These are phyloP conservation scores for Papilio demoleus DNA, from an alignment of 2,888 invertebrate genomes.

Conservation along the genomic window DNA sequence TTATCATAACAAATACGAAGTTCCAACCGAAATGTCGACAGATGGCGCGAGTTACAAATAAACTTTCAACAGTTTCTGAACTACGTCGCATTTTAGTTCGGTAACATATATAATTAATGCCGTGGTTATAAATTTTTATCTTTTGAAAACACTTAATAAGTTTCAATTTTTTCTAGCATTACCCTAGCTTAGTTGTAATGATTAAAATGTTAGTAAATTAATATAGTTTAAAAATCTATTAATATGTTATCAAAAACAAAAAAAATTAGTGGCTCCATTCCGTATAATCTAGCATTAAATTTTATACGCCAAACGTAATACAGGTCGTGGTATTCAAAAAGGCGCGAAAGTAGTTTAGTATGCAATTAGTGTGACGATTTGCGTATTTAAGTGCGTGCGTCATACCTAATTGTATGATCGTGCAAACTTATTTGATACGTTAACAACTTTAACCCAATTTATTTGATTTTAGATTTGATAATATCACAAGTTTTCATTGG, in stretches of 20 bases:
- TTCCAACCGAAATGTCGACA: conserved; percentile 15
- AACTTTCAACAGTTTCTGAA: conserved; percentile 20
- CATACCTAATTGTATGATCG: not conserved
- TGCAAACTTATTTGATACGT: not conserved
- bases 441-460: not conserved
- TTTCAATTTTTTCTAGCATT: too few species aligned
- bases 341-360: conserved; percentile 5
- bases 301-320: not conserved
- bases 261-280: too few species aligned
- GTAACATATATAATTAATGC: not conserved
- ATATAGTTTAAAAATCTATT: too few species aligned
- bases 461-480: too few species aligned
- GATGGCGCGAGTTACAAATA: conserved; percentile 13
- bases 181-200: too few species aligned
- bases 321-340: not conserved
- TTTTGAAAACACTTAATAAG: too few species aligned
- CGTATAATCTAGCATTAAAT: too few species aligned
- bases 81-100: not conserved
- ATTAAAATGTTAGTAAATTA: too few species aligned
- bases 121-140: not conserved
- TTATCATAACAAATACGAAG: conserved; percentile 1
- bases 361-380: not conserved
- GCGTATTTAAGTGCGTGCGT: not conserved
- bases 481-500: too few species aligned
- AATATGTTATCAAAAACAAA: too few species aligned